Conservation (phyloP, 2,113 vertebrate species). For the Percina caprodes region DNA sequence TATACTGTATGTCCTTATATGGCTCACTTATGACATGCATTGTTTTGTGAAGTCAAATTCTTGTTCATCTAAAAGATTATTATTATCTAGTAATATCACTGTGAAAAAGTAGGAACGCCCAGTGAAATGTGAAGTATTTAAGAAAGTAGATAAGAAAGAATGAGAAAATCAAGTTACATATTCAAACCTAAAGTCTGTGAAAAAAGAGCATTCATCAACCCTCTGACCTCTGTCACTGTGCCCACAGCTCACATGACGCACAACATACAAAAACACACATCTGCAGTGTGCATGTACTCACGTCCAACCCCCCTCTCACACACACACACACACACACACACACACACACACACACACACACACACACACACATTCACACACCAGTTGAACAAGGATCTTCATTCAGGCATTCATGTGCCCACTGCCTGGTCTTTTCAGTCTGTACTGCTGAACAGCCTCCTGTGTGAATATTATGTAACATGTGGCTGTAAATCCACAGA, state of each 20-base stretch:
- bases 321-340: background rate
- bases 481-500: slow-evolving; percentile 37
- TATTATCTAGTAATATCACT: background rate
- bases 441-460: slow-evolving; percentile 36
- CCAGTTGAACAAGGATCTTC: slow-evolving; percentile 53
- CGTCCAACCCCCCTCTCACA: background rate
- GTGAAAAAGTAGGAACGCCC: background rate
- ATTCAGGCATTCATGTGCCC: slow-evolving; percentile 52
- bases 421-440: slow-evolving; percentile 32
- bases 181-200: background rate
- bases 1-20: background rate
- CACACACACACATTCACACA: slow-evolving; percentile 12
- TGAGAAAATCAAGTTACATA: background rate
- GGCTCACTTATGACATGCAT: background rate
- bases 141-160: background rate
- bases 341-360: background rate
- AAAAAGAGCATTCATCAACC: slow-evolving; percentile 39
- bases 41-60: background rate
- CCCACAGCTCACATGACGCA: slow-evolving; percentile 46
- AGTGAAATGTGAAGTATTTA: background rate
- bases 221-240: slow-evolving; percentile 44
- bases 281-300: background rate
- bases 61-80: background rate
- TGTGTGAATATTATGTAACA: slow-evolving; percentile 52
- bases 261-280: slow-evolving; percentile 10